Evolutionary conservation across 2,797 vertebrate genomes (phyloP), one percentile per base, ranked within the genome.

Genomic region (Pantherophis vulpinus): DNA sequence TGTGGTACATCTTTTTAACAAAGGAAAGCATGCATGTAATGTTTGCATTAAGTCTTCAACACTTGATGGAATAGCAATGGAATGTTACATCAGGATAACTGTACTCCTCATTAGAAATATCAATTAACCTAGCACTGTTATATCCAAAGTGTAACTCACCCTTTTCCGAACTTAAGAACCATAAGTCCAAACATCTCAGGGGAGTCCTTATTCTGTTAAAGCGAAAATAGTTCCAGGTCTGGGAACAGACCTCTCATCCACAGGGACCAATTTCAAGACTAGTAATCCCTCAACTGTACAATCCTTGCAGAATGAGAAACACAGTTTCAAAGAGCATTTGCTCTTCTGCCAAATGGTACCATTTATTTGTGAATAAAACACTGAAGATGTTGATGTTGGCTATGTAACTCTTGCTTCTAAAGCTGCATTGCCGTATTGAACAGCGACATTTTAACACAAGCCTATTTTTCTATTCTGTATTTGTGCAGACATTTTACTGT

Each of bases 1-100:
- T 87, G 83, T 89, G 37, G 97, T 97, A 89, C 97, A 97, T 92
- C 97, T 98, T 92, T 13, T 91, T 2, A 94, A 92, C 29, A 93
- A 94, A 63, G 10, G 93, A 61, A 94, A 55, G 92, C 18, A 93
- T 87, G 61, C 16, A 42, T 86, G 54, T 86, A 88, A 88, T 42
- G 10, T 86, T 89, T 63, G 66, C 87, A 93, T 91, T 54, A 87
- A 54, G 13, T 23, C n/a, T 88, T 88, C 61, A 90, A 86, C 20
- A 90, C 88, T 87, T 58, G 25, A 42, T 51, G 60, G 55, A n/a
- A 54, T 90, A 27, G 63, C 87, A 70, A 54, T 56, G 58, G 61
- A 47, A 90, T 9, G 70, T 92, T 92, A 55, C 42, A 90, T 87
- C n/a, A 61, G 23, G 83, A 47, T 18, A 79, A 87, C n/a, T 90